Conservation (phyloP, 2,113 vertebrate genomes). For the Aleadryas rufinucha region DNA sequence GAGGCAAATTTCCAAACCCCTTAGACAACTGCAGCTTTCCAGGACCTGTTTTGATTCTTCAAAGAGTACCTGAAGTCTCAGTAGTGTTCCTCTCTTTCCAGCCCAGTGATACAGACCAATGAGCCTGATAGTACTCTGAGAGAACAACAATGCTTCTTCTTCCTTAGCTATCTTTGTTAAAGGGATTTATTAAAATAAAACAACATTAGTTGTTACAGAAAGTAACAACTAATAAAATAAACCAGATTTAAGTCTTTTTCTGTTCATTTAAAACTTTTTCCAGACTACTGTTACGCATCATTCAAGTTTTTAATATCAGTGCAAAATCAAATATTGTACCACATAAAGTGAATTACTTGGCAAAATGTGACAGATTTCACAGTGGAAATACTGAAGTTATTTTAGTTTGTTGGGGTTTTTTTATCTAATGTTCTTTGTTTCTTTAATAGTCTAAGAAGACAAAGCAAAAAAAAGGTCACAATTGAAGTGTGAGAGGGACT, state of each 20-base stretch:
- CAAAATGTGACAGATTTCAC: not conserved
- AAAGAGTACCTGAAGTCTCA: not conserved
- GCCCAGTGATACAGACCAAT: not conserved
- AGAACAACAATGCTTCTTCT: not conserved
- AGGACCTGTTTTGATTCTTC: not conserved
- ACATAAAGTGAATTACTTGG: not conserved
- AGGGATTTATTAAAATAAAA: not conserved
- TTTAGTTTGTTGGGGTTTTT: not conserved
- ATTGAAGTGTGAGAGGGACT: not conserved
- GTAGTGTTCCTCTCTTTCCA: not conserved
- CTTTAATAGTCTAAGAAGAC: not conserved
- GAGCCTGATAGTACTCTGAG: not conserved
- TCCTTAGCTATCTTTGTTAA: not conserved
- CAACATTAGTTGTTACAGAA: too few species aligned
- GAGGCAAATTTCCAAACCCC: not conserved
- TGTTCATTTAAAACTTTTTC: not conserved
- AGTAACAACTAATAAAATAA: not conserved
- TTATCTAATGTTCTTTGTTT: conserved; percentile 12
- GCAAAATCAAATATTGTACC: not conserved
- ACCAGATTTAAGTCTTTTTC: not conserved
- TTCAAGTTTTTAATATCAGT: not conserved
- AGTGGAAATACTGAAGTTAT: not conserved
- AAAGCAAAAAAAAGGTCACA: not conserved
- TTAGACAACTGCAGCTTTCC: not conserved
- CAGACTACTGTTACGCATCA: not conserved